Base-by-base conservation (phyloP, 2,797 vertebrate species). In the Mionectes olivaceus region DNA sequence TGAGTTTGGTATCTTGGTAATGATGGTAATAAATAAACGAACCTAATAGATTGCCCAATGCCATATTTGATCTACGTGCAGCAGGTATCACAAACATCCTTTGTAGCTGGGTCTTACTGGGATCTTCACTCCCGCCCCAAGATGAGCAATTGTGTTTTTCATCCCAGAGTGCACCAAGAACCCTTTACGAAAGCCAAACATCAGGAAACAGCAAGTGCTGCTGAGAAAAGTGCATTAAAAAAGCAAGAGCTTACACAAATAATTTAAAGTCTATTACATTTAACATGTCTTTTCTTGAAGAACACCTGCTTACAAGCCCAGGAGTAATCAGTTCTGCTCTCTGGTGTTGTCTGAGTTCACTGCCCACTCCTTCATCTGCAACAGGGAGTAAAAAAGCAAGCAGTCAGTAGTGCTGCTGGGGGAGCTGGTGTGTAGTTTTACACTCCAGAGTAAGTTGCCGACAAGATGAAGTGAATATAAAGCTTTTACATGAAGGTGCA, bases 1-100 rank as follows among this genome's bases (percentile, higher is more conserved):
- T 84, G 33, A n/a, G 76, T 56, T 22, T 52, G 55, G 33, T 93
- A 84, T 92, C 89, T 70, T 64, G 68, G 46, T 80, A 68, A 83
- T 90, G 60, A 65, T 32, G 49, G 74, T 28, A 83, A 91, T 93
- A 95, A 94, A 94, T 85, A 68, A 76, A 44, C 73, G 53, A 73
- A 60, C 39, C 19, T n/a, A 25, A 64, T 10, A 77, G 61, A 50
- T 88, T 83, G 61, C 83, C 14, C 52, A 17, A 25, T 68, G 65
- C 27, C 9, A 2, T 39, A 7, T 53, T 68, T 47, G 39, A 30
- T 69, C 43, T 94, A 64, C 11, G 28, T 96, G 89, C 85, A 83
- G 69, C 0, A 0, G 56, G 30, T 85, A 77, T 61, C 88, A 49
- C 23, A 27, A 32, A 27, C 52, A 9, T 7, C 27, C 46, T 83